Base-by-base conservation (phyloP, 2,888 invertebrate genomes). In the Polydrusus pterygomalis region DNA sequence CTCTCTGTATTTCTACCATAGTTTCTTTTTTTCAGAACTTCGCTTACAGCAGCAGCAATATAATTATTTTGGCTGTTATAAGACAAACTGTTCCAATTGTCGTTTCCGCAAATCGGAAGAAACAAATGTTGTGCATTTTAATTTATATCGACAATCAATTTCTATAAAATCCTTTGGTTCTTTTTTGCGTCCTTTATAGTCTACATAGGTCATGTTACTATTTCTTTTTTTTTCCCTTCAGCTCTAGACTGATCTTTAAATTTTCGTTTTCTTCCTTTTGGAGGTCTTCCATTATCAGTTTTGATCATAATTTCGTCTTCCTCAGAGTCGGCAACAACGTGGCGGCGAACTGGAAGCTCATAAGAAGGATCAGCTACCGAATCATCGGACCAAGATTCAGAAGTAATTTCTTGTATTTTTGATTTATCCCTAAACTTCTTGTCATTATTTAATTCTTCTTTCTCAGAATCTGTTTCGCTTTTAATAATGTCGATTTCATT, bases 221-320 rank as follows among this genome's bases (percentile, higher is more conserved):
- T 62, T 70, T 70, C 62, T 62, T 70, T 62, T 43, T 60, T 70
- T 62, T 47, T 70, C 34, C 70, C 62, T 62, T 70, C 70, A 47
- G 11, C 62, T 70, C 47, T 54, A 54, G 60, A 70, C 62, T 70
- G 70, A 34, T 70, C 70, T 30, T 25, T 20, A 60, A 62, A 70
- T 62, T 49, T 70, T 30, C 62, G 60, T 62, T 70, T 70, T 68
- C 56, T 56, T 54, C 56, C 43, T 43, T 68, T 70, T 43, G 1
- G 43, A 71, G 72, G 72, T 72, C 64, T 72, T 58, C 72, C 72
- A 38, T 49, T 56, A 13, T 64, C 64, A 11, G 56, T 43, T 56
- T 63, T 20, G 18, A 54, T 54, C 56, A 72, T n/a, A 54, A 13
- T 43, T 43, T 72, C 45, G 34, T 40, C 65, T 51, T 71, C 63